Evolutionary conservation across 2,113 vertebrate species (phyloP).

Genomic region (Lophotis ruficrista): DNA sequence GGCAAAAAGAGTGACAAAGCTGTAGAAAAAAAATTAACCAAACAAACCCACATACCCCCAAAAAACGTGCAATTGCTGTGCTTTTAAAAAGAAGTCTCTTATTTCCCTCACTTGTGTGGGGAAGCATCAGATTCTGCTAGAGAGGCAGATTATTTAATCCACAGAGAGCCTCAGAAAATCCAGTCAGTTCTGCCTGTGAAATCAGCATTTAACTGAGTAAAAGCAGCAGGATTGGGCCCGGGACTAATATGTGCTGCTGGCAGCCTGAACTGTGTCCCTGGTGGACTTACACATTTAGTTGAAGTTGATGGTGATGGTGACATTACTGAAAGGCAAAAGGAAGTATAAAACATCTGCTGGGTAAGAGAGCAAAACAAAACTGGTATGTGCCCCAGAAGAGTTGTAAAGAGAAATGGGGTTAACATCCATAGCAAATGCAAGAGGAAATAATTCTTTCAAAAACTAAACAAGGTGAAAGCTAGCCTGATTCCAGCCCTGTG

Average conservation of each 20-base stretch:
- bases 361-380: slow-evolving; percentile 47
- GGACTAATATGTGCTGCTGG: neutral
- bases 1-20: neutral
- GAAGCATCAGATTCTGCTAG: neutral
- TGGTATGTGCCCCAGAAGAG: slow-evolving; percentile 33
- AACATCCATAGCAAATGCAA: slow-evolving; percentile 42
- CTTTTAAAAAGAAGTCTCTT: neutral
- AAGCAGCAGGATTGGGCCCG: neutral
- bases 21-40: neutral
- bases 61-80: neutral
- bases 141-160: neutral
- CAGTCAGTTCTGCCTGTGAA: neutral
- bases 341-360: slow-evolving; percentile 54
- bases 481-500: neutral
- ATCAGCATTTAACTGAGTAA: neutral
- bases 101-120: neutral
- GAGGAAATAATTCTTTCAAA: slow-evolving; percentile 38
- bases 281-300: neutral
- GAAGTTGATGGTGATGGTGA: slow-evolving; percentile 35
- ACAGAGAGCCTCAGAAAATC: neutral
- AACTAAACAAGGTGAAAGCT: slow-evolving; percentile 43
- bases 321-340: slow-evolving; percentile 55
- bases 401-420: slow-evolving; percentile 43
- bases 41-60: neutral
- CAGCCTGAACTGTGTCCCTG: neutral